Conservation (phyloP, 2,888 invertebrate genomes). For the Seira sanloemensis region DNA sequence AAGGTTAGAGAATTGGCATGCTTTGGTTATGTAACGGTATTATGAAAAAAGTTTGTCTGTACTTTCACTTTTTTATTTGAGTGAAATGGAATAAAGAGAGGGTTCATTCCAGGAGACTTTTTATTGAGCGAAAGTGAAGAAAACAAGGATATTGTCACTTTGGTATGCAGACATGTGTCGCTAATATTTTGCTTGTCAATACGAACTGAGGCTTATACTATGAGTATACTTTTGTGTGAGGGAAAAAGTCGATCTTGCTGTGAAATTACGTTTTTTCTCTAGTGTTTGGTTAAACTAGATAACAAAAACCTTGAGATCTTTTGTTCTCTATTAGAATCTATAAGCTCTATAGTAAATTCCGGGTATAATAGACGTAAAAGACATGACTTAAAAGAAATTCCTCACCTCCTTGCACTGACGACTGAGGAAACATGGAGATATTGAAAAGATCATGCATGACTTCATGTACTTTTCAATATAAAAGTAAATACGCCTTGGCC, state of each 20-base stretch:
- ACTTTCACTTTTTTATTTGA: conserved; percentile 3
- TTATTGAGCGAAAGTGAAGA: not conserved
- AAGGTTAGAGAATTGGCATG: too few relatives aligned
- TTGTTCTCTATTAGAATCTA: not conserved
- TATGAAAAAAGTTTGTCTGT: conserved; percentile 14
- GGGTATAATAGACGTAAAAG: not conserved
- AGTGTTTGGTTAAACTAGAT: not conserved
- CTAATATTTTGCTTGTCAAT: conserved; percentile 23
- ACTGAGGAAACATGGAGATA: too few relatives aligned
- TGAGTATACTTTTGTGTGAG: too few relatives aligned
- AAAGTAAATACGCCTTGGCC: too few relatives aligned
- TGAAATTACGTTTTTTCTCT: not conserved
- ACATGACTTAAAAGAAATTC: not conserved
- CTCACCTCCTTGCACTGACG: not conserved
- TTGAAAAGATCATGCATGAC: too few relatives aligned
- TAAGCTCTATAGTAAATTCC: not conserved
- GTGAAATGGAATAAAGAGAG: too few relatives aligned
- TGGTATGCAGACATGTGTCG: conserved; percentile 38
- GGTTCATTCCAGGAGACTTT: not conserved
- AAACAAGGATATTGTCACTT: not conserved
- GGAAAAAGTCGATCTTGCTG: not conserved
- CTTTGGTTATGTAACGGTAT: not conserved
- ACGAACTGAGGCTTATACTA: not conserved
- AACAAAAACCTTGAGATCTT: not conserved
- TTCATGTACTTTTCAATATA: too few relatives aligned